These are phyloP conservation scores for Chroicocephalus ridibundus DNA, from an alignment of 2,113 vertebrate genomes.

Conservation along the genomic window DNA sequence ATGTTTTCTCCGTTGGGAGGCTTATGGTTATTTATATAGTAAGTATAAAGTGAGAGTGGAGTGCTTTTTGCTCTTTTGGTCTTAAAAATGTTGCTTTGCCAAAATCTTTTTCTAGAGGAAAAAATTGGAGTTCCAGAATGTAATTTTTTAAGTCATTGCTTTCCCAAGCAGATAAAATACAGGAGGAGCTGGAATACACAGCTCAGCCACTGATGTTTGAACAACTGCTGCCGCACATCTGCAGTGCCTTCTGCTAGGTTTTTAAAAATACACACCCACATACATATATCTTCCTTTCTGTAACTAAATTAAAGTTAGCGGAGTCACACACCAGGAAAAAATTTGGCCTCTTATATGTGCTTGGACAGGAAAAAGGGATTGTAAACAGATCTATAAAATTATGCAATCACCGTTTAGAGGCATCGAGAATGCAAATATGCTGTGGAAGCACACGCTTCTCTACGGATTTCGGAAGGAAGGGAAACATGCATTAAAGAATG, in stretches of 20 bases:
- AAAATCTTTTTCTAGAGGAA: background rate
- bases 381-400: constrained; percentile 38
- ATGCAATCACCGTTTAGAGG: background rate
- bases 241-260: constrained; percentile 26
- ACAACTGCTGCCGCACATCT: constrained; percentile 12
- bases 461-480: background rate
- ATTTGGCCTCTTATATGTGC: background rate
- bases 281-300: constrained; percentile 9
- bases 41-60: background rate
- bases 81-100: background rate
- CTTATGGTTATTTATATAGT: background rate
- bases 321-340: background rate
- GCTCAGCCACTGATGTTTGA: constrained; percentile 14
- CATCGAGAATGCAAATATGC: constrained; percentile 30
- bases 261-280: constrained; percentile 4
- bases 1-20: background rate
- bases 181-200: background rate
- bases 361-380: constrained; percentile 32
- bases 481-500: background rate
- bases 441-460: background rate
- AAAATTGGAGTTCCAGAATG: background rate
- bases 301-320: constrained; percentile 28
- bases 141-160: background rate
- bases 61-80: background rate
- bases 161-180: background rate